A percentile compares a stretch with the other conserved stretches of the same genome.
These are phyloP conservation scores for Amazona vittata DNA, from an alignment of 2,113 vertebrate genomes.

Conservation along the genomic window DNA sequence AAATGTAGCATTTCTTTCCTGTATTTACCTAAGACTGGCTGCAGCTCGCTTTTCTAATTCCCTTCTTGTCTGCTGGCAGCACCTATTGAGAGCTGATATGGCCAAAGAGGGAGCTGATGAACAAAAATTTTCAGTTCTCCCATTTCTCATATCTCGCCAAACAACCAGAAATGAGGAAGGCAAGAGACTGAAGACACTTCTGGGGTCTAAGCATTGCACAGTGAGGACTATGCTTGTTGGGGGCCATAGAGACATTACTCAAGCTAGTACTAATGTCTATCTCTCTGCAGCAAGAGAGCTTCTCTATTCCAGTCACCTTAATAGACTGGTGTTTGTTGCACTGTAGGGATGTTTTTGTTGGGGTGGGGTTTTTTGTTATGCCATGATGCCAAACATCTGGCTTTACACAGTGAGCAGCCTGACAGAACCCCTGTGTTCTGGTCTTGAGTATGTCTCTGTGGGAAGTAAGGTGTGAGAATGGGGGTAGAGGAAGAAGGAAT, in stretches of 20 bases:
- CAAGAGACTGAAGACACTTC: background rate
- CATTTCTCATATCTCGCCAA: background rate
- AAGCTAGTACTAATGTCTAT: background rate
- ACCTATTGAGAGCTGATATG: background rate
- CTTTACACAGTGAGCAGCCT: background rate
- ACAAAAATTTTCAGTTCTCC: background rate
- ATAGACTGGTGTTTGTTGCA: background rate
- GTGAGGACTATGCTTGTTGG: fast-evolving
- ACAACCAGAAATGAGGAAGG: background rate
- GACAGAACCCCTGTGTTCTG: background rate
- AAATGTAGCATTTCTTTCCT: background rate
- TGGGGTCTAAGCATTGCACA: fast-evolving
- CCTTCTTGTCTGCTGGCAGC: background rate
- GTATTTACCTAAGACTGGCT: background rate
- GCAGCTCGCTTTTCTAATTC: background rate
- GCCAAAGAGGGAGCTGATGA: background rate
- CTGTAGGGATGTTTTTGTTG: background rate
- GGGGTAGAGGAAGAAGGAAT: background rate
- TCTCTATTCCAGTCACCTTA: background rate
- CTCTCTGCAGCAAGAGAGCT: background rate
- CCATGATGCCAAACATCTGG: background rate
- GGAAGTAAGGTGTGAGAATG: background rate
- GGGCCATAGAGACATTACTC: background rate
- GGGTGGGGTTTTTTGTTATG: fast-evolving
- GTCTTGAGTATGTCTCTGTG: background rate